These are phyloP conservation scores for Leptodactylus fuscus DNA, from an alignment of 2,113 vertebrate genomes.

Conservation along the genomic window DNA sequence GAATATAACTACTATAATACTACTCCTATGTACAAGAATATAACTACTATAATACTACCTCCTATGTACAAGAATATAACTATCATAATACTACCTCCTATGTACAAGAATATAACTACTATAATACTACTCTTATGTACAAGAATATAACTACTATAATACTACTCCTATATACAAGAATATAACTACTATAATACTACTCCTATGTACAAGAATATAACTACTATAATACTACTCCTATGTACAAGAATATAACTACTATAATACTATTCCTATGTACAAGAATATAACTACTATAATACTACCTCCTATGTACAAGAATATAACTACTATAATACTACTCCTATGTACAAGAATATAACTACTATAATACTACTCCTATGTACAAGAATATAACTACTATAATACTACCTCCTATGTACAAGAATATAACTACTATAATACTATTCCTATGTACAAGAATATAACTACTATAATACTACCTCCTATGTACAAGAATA, in stretches of 20 bases:
- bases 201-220: neutral
- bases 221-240: slow-evolving; percentile 1
- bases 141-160: slow-evolving; percentile 2
- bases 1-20: slow-evolving; percentile 2
- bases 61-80: neutral
- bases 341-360: neutral
- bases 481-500: neutral
- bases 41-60: neutral
- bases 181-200: slow-evolving; percentile 8
- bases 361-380: neutral
- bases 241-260: neutral
- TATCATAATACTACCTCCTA: neutral
- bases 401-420: too few relatives aligned
- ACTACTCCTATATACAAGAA: neutral
- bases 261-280: neutral
- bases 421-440: too few relatives aligned
- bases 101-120: neutral
- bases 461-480: slow-evolving; percentile 1
- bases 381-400: neutral
- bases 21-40: neutral
- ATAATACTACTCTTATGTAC: neutral
- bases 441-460: too few relatives aligned
- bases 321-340: neutral
- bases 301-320: neutral
- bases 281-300: slow-evolving; percentile 2